Base-by-base conservation (phyloP, 2,888 invertebrate genomes). In the Eupithecia pulchellata region DNA sequence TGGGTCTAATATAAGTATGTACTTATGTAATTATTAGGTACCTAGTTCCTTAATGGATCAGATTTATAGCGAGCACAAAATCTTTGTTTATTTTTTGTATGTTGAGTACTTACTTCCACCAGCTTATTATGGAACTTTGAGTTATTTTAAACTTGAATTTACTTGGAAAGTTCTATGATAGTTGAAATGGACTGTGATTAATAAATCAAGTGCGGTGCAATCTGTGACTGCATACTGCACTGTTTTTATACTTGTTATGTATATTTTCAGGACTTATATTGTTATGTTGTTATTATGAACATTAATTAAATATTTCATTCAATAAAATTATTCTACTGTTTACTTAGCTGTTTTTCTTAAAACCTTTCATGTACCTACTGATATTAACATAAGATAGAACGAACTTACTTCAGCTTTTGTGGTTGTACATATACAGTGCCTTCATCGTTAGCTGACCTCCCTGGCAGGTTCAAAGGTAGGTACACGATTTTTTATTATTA, bases 291-390 rank as follows among this genome's bases (percentile, higher is more conserved):
- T 86, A 82, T 84, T 83, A 36, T 80, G 81, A 81, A 72, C 66
- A 73, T 74, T 74, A 64, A 70, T 75, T 79, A 20, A 77, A 79
- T 80, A 83, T 84, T n/a, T 78, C 76, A 83, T 84, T 79, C 74
- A 86, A 85, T 87, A 85, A 84, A 86, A 78, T 81, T 83, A 85
- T 86, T 83, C 74, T 77, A 83, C 82, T 84, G 82, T 85, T 85
- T 74, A 71, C 27, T 57, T 73, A 73, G 66, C 75, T 72, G 69
- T 72, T 66, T 34, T 58, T n/a, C n/a, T 42, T 39, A 17, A 36
- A 39, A 39, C 3, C 4, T 36, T 36, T 8, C 34, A 8, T 34
- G n/a, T 34, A 34, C n/a, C n/a, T n/a, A n/a, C n/a, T n/a, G n/a
- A n/a, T n/a, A n/a, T n/a, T n/a, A n/a, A n/a, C n/a, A 6, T 34